Evolutionary conservation across 2,888 invertebrate species (phyloP), one percentile per base, ranked within the genome.

Genomic region (Cetonia aurata): DNA sequence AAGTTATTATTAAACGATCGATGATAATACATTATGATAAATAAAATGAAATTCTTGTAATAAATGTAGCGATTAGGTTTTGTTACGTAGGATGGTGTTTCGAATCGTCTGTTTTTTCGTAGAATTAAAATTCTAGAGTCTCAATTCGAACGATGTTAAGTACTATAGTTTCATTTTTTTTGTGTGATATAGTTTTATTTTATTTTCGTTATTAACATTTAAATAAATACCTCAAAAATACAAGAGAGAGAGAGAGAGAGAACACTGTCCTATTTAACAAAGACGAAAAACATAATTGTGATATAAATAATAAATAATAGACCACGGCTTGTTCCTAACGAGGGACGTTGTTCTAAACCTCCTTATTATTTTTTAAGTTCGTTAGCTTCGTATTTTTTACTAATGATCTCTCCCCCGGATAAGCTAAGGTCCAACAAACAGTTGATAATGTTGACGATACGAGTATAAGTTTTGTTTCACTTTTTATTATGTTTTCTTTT

Each of bases 321-420:
- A 82, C 81, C 81, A 82, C 81, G 81, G 80, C 80, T 80, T 81
- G 82, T 82, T 83, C 82, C 83, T 82, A 82, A 76, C 71, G 81
- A 77, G 81, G 82, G 81, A 82, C 81, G 62, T 37, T 37, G 37
- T 82, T 77, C 77, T 81, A 79, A 79, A 79, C 80, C 80, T 80
- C 79, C 75, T 78, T 57, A 65, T 75, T 74, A 78, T 72, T 76
- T 74, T 75, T 77, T 78, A 78, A 78, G 79, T 78, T 80, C 62
- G 66, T 70, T 66, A 70, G 56, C 57, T 72, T 74, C 70, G 73
- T 72, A 73, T 73, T 74, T n/a, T 50, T 65, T 75, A 75, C 74
- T 80, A 80, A 79, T 82, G 81, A 82, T 82, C 81, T 80, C 82
- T 80, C 76, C 52, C 37, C 37, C 74, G 76, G 74, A 77, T 76